A percentile compares a stretch with the other conserved stretches of the same genome.
phyloP scores from a whole-genome alignment of 2,888 invertebrate species.

The Marronus borbonicus region DNA sequence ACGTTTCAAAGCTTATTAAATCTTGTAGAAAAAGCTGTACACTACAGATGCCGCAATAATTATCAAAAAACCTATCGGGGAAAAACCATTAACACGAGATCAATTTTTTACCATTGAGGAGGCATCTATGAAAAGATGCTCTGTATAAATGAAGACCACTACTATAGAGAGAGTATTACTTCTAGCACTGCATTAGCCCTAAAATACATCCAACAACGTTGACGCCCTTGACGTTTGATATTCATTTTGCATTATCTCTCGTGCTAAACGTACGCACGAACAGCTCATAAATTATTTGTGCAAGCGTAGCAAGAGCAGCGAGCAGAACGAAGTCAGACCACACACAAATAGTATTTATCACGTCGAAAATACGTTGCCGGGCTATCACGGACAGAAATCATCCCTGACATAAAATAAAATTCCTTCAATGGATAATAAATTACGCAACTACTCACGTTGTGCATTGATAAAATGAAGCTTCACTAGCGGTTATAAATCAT shows the following conservation, averaged over 20 bases:
- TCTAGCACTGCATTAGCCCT: neutral
- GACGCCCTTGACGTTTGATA: slow-evolving; percentile 2
- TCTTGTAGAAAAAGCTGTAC: no score
- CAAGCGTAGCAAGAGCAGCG: neutral
- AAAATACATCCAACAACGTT: neutral
- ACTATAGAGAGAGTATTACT: neutral
- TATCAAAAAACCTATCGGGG: no score
- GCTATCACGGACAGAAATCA: slow-evolving; percentile 31
- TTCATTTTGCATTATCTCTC: slow-evolving; percentile 12
- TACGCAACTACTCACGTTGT: slow-evolving; percentile 32
- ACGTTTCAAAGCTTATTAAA: no score
- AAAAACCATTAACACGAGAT: no score
- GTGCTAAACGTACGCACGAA: neutral
- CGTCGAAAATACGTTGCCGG: slow-evolving; percentile 7
- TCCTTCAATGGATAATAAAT: slow-evolving; percentile 42
- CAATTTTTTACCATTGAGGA: no score
- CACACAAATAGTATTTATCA: slow-evolving; percentile 43
- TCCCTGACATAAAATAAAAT: slow-evolving; percentile 38
- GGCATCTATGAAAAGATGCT: no score
- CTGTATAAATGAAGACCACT: no score
- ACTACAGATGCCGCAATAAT: no score
- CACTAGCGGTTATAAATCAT: slow-evolving; percentile 31
- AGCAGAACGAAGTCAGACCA: neutral
- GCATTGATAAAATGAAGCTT: slow-evolving; percentile 44
- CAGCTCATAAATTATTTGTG: slow-evolving; percentile 38